These are phyloP conservation scores for Crematogaster levior DNA, from an alignment of 2,888 invertebrate genomes.

Conservation along the genomic window DNA sequence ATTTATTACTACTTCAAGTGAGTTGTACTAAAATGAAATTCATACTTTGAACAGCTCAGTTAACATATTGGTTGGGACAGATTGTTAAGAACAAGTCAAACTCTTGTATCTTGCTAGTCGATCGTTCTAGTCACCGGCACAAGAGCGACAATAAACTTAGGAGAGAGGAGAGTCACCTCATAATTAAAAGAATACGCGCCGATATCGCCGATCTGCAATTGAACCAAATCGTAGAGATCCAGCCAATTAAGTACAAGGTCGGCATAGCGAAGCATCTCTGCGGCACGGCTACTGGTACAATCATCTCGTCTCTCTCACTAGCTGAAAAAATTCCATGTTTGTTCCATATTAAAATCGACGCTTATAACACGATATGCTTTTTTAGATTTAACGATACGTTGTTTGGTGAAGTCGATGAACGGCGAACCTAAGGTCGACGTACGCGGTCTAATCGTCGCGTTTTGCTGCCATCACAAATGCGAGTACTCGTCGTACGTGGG, in stretches of 20 bases:
- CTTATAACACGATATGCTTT: conserved; percentile 40
- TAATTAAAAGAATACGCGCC: conserved; percentile 90
- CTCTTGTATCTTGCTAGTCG: conserved; percentile 90
- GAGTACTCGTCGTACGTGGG: conserved; percentile 91
- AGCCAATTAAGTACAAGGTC: conserved; percentile 86
- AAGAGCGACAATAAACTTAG: conserved; percentile 91
- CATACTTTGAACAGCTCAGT: conserved; percentile 87
- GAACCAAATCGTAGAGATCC: conserved; percentile 86
- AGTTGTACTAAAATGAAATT: not conserved
- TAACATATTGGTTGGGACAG: conserved; percentile 92
- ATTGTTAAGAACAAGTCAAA: conserved; percentile 86
- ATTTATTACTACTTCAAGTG: not conserved
- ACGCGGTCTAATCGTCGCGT: conserved; percentile 90
- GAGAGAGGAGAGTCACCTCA: conserved; percentile 83
- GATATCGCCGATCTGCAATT: conserved; percentile 93
- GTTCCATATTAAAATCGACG: not conserved
- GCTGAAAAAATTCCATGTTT: not conserved
- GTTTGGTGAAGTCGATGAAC: conserved; percentile 86
- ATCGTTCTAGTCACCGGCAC: conserved; percentile 93
- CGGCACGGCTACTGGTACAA: conserved; percentile 93
- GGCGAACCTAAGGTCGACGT: conserved; percentile 82
- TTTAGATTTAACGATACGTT: conserved; percentile 91
- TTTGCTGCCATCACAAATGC: conserved; percentile 97
- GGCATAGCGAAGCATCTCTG: conserved; percentile 96
- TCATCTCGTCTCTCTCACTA: not conserved